Base-by-base conservation (phyloP, 2,888 invertebrate species). In the Macrophya alboannulata region DNA sequence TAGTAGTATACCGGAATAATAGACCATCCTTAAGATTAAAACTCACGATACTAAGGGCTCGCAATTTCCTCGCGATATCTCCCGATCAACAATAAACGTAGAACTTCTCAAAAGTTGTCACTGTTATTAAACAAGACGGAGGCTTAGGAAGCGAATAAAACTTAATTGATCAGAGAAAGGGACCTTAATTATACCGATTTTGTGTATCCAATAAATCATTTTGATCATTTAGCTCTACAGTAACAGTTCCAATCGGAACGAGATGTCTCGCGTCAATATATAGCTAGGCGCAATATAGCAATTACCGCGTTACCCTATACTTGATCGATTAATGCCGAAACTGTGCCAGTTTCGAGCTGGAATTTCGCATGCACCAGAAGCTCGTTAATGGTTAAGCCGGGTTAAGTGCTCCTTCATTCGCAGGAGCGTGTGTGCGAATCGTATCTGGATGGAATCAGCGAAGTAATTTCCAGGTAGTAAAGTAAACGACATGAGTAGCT, bases 401-500 rank as follows among this genome's bases (percentile, higher is more conserved):
- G 74, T 74, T 74, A 77, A 77, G 48, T 77, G 55, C 77, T 77
- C 55, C 55, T 77, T 25, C 51, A 37, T 77, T 55, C 77, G 37
- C 55, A 25, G 8, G 17, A 9, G 77, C 51, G 51, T 55, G 77
- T 77, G 25, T 77, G 51, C 45, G 25, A 74, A 74, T 45, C 45
- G 72, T 45, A 45, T 74, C 10, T 55, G 84, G 59, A 76, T 84
- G 84, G 15, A 74, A 76, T 76, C 84, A 71, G 21, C 51, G 77
- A 55, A 37, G 31, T 21, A 74, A 55, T 84, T 76, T 77, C 77
- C 40, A 84, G 59, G 72, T 74, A 62, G 84, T 74, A 76, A 74
- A 76, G 84, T 84, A 84, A 84, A 76, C 84, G 84, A 84, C 76
- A 84, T 40, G 84, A 74, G 51, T 55, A 40, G 48, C 62, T 84